phyloP scores from a whole-genome alignment of 1,140 invertebrate genomes.

The Trichogramma pretiosum region DNA sequence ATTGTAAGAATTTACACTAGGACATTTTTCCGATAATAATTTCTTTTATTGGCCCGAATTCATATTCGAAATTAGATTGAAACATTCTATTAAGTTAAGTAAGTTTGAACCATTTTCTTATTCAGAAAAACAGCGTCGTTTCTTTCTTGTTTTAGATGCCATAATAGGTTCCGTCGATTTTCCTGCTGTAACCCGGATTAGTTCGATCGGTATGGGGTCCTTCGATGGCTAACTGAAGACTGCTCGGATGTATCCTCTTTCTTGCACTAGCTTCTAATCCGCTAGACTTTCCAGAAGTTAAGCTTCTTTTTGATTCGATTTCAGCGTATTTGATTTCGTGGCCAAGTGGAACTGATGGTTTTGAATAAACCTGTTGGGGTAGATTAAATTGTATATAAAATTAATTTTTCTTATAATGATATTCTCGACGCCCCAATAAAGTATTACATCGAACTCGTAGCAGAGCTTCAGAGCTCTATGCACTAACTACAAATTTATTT shows the following conservation, averaged over 20 bases:
- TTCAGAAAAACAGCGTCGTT: too few species aligned
- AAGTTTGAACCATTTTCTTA: too few species aligned
- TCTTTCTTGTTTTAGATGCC: too few species aligned
- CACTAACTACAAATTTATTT: too few species aligned
- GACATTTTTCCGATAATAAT: too few species aligned
- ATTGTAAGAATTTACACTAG: too few species aligned
- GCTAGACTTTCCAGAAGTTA: conserved; percentile 3
- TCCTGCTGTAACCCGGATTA: conserved; percentile 42
- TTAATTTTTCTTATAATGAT: not conserved
- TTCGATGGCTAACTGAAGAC: conserved; percentile 41
- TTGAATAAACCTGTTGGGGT: conserved; percentile 18
- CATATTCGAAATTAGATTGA: too few species aligned
- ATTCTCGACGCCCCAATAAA: too few species aligned
- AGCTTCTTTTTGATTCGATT: not conserved
- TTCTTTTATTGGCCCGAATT: too few species aligned
- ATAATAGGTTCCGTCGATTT: conserved; percentile 44
- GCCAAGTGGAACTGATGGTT: conserved; percentile 18
- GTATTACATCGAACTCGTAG: too few species aligned
- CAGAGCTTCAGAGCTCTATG: too few species aligned
- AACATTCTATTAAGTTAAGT: too few species aligned
- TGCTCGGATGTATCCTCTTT: conserved; percentile 37
- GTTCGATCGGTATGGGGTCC: conserved; percentile 42
- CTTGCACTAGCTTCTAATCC: conserved; percentile 19
- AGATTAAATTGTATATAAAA: conserved; percentile 1
- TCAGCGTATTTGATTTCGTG: conserved; percentile 21